Evolutionary conservation across 2,888 invertebrate species (phyloP).

Genomic region (Cremastobaeus sp.): DNA sequence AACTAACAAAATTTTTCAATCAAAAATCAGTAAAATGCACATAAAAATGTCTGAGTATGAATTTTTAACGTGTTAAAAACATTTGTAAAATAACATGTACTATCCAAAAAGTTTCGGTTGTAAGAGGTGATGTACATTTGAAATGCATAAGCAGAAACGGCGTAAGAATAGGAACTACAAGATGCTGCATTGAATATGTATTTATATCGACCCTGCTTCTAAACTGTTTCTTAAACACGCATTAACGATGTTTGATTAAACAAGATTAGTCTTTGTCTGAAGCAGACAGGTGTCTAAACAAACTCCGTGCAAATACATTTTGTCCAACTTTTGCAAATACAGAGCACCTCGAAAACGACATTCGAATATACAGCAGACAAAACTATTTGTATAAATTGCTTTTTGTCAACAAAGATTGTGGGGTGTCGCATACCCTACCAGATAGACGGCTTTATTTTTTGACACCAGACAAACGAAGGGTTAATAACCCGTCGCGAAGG

Average conservation of each 20-base stretch:
- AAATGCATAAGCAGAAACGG: no score
- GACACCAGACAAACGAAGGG: conserved; percentile 59
- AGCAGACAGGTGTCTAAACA: conserved; percentile 27
- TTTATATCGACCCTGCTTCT: no score
- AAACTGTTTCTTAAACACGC: conserved; percentile 6
- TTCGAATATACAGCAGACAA: conserved; percentile 51
- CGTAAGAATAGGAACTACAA: no score
- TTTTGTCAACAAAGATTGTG: conserved; percentile 54
- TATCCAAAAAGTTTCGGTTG: no score
- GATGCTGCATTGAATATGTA: no score
- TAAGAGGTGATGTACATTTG: no score
- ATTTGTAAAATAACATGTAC: no score
- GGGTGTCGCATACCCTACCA: conserved; percentile 52
- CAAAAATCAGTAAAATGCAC: no score
- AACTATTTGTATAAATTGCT: conserved; percentile 56
- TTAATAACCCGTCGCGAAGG: conserved; percentile 60
- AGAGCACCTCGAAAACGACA: conserved; percentile 36
- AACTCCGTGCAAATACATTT: conserved; percentile 19
- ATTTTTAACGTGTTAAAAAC: no score
- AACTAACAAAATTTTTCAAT: no score
- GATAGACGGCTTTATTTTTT: conserved; percentile 60
- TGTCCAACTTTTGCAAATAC: conserved; percentile 32
- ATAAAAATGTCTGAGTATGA: no score
- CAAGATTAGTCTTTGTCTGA: conserved; percentile 12
- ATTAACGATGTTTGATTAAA: conserved; percentile 31